Evolutionary conservation across 2,797 vertebrate genomes (phyloP).

Genomic region (Synaphobranchus kaupii): DNA sequence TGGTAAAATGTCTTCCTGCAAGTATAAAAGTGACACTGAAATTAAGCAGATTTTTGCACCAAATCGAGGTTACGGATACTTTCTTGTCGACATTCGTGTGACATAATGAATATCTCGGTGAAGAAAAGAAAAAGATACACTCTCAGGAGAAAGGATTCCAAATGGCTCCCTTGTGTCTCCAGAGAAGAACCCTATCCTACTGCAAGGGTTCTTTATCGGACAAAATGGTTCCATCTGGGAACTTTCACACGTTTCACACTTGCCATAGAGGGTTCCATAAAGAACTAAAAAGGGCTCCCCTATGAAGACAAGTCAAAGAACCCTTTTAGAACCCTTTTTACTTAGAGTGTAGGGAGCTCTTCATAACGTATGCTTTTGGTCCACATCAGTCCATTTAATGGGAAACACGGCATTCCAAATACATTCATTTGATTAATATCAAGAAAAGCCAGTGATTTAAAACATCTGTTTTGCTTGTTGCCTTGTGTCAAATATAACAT

Average conservation of each 20-base stretch:
- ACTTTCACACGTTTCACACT: too few species aligned
- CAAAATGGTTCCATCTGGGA: too few species aligned
- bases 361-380: not conserved
- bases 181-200: too few species aligned
- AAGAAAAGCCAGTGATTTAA: not conserved
- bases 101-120: not conserved
- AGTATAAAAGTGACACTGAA: not conserved
- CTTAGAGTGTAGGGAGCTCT: too few species aligned
- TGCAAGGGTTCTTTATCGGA: too few species aligned
- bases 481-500: not conserved
- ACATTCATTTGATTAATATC: not conserved
- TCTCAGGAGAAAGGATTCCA: too few species aligned
- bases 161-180: too few species aligned
- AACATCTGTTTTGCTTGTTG: not conserved
- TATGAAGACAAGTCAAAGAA: too few species aligned
- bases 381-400: not conserved
- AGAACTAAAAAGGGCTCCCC: too few species aligned
- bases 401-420: not conserved
- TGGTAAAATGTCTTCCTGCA: not conserved
- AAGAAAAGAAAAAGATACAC: not conserved
- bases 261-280: too few species aligned
- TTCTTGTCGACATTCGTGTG: not conserved
- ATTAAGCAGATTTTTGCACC: not conserved
- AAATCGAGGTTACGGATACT: not conserved
- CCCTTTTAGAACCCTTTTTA: too few species aligned